These are phyloP conservation scores for Nomada flava DNA, from an alignment of 2,888 invertebrate genomes.

Conservation along the genomic window DNA sequence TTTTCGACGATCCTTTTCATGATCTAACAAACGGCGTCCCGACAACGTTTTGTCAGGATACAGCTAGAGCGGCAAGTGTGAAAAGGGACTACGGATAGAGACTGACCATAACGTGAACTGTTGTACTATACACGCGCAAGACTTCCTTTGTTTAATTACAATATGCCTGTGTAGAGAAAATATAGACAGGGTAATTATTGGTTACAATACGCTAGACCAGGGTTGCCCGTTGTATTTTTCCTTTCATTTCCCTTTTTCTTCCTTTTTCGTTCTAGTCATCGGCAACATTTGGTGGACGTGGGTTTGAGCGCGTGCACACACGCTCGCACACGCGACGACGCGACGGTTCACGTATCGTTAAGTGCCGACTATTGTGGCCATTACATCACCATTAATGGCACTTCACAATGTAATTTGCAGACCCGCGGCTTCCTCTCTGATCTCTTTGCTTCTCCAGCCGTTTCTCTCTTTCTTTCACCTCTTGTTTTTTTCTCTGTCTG, in stretches of 20 bases:
- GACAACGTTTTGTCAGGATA: neutral
- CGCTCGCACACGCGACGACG: conserved; percentile 44
- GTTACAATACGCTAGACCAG: conserved; percentile 75
- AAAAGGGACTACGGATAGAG: conserved; percentile 19
- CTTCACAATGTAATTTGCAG: conserved; percentile 77
- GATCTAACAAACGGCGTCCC: conserved; percentile 26
- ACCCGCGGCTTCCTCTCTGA: conserved; percentile 49
- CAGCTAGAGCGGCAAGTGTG: conserved; percentile 23
- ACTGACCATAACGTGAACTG: conserved; percentile 48
- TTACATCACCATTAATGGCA: conserved; percentile 79
- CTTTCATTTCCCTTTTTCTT: conserved; percentile 1
- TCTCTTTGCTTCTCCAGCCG: conserved; percentile 30
- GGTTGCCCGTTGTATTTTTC: conserved; percentile 42
- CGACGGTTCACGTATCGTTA: conserved; percentile 59
- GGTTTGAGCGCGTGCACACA: conserved; percentile 41
- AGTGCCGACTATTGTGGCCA: conserved; percentile 71
- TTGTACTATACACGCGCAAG: conserved; percentile 34
- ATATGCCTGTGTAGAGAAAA: conserved; percentile 73
- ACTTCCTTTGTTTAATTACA: conserved; percentile 80
- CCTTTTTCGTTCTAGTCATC: conserved; percentile 75
- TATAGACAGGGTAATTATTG: conserved; percentile 80
- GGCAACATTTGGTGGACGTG: conserved; percentile 81
- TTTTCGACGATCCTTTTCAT: neutral
- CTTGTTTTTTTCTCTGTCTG: neutral
- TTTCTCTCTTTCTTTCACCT: neutral